Evolutionary conservation across 2,113 vertebrate species (phyloP).

Genomic region (Oreochromis niloticus): DNA sequence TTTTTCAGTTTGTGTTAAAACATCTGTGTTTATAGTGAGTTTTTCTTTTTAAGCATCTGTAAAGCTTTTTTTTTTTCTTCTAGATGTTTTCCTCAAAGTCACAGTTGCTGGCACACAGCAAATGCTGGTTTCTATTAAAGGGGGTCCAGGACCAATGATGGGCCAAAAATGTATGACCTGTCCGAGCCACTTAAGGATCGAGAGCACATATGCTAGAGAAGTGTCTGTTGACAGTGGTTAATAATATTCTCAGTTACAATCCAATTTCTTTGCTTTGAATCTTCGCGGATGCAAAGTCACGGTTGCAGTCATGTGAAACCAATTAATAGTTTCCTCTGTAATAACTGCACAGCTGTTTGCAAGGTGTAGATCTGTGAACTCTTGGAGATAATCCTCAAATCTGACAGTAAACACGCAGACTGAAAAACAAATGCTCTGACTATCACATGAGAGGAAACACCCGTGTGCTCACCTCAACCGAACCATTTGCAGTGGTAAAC

Average conservation of each 20-base stretch:
- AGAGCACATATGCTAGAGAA: neutral
- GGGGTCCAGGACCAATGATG: neutral
- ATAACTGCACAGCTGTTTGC: neutral
- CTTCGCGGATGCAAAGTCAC: neutral
- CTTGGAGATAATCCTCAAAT: neutral
- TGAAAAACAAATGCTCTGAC: neutral
- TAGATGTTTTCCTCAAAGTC: neutral
- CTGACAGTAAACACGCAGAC: neutral
- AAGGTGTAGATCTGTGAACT: neutral
- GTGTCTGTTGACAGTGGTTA: neutral
- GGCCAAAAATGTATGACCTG: neutral
- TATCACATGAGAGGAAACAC: neutral
- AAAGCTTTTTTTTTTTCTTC: neutral
- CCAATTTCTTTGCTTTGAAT: neutral
- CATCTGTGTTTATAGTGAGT: neutral
- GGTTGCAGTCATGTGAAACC: neutral
- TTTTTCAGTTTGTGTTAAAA: neutral
- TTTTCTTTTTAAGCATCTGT: neutral
- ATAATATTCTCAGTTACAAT: neutral
- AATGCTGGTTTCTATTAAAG: neutral
- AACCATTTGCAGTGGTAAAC: neutral
- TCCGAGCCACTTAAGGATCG: neutral
- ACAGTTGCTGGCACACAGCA: neutral
- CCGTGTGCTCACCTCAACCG: neutral
- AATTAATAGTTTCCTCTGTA: neutral